Conservation (phyloP, 2,797 vertebrate species). For the Margarornis squamiger region DNA sequence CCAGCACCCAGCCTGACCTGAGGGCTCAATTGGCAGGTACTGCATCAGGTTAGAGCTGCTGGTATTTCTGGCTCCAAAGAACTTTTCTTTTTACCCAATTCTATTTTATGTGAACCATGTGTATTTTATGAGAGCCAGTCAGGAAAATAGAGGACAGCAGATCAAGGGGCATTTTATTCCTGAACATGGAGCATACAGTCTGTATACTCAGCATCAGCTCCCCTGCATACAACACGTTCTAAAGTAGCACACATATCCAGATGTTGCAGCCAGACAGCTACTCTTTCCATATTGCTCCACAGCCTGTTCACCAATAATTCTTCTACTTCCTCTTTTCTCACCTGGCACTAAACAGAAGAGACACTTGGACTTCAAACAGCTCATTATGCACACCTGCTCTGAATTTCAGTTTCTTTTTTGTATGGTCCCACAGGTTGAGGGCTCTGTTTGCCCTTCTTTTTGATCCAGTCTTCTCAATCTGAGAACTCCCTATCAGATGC, state of each 20-base stretch:
- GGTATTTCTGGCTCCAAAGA: background rate
- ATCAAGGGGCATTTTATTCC: background rate
- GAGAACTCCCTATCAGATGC: background rate
- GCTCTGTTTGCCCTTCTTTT: background rate
- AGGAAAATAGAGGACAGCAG: background rate
- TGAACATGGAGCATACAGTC: background rate
- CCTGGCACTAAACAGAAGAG: background rate
- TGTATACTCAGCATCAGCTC: background rate
- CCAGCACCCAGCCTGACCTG: background rate
- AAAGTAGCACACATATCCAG: fast-evolving
- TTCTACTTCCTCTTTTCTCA: background rate
- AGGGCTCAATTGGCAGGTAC: background rate
- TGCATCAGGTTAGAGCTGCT: background rate
- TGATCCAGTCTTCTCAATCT: background rate
- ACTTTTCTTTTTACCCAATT: background rate
- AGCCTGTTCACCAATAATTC: background rate
- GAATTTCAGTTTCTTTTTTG: background rate
- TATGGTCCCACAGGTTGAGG: background rate
- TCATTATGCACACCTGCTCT: background rate
- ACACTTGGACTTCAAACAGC: background rate
- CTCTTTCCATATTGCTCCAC: background rate
- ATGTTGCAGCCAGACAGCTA: background rate
- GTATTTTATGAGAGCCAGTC: background rate
- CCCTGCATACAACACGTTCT: background rate
- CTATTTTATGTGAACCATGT: background rate